A percentile compares a stretch with the other conserved stretches of the same genome.
Evolutionary conservation across 2,888 invertebrate species (phyloP).

Genomic region (Drosophila putrida): DNA sequence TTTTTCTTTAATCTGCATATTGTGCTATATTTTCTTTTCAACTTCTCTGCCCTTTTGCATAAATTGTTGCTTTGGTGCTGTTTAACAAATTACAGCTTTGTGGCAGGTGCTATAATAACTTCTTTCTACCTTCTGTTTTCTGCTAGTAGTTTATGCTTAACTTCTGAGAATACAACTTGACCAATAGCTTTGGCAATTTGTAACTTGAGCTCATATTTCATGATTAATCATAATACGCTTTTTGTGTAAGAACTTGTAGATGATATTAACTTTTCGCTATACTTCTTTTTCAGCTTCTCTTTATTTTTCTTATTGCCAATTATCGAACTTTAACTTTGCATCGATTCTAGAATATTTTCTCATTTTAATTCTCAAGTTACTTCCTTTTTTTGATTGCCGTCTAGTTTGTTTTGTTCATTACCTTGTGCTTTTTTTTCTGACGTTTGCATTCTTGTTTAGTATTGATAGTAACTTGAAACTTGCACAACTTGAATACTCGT

Average conservation of each 20-base stretch:
- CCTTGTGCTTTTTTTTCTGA: not conserved
- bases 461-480: not conserved
- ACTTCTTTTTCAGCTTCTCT: not conserved
- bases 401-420: not conserved
- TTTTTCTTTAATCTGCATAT: no score
- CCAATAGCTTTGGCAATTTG: constrained; percentile 3
- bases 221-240: constrained; percentile 2
- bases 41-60: not conserved
- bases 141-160: not conserved
- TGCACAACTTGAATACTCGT: not conserved
- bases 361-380: not conserved
- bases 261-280: not conserved
- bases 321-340: not conserved
- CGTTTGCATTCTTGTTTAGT: not conserved
- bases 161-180: not conserved
- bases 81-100: not conserved
- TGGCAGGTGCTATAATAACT: not conserved
- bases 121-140: not conserved
- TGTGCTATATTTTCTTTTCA: no score
- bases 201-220: not conserved
- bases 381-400: not conserved
- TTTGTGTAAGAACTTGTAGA: not conserved
- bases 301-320: not conserved
- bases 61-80: not conserved
- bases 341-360: not conserved